Evolutionary conservation across 2,797 vertebrate species (phyloP), one percentile per base, ranked within the genome.

Genomic region (Nannoperca australis): DNA sequence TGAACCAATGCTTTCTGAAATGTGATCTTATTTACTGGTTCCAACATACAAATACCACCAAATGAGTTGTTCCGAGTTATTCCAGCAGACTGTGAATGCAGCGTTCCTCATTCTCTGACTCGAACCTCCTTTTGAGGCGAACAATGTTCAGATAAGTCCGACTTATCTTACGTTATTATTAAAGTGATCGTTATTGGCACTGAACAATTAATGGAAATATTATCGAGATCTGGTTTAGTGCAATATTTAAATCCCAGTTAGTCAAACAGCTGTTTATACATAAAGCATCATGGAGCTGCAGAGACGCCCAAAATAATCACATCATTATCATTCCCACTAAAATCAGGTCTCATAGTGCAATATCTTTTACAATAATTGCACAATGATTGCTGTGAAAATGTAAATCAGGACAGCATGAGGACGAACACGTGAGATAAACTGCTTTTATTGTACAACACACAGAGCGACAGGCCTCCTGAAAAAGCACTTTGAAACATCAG

Each of bases 371-470:
- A 42, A 14, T 42, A 42, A 42, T 13, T 3, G 3, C 12, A 42
- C 14, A 4, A 15, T 42, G 40, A 42, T 15, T 38, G 30, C 15
- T 42, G 32, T 32, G 47, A 36, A 11, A 45, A 24, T 14, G 51
- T 45, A 15, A 55, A 38, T 30, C 12, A 10, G 4, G 0, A 15
- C 15, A n/a, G 38, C 64, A 54, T 0, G 47, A 64, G 5, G 53
- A 61, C 58, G 68, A 55, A 63, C 44, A 0, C 3, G 1, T 63
- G 70, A 56, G 73, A 72, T 73, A 76, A 78, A 78, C 67, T 60
- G 77, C 56, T 64, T 85, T 83, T 85, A 85, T 81, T 85, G 53
- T 73, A 73, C 63, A 73, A 70, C 76, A 80, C 82, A 78, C 32
- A 59, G 44, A 82, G 79, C 78, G 69, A 82, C 63, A 53, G 90